Percentiles rank a stretch among this genome's conserved stretches.
Evolutionary conservation across 2,797 vertebrate species (phyloP).

Genomic region (Pipistrellus kuhlii): DNA sequence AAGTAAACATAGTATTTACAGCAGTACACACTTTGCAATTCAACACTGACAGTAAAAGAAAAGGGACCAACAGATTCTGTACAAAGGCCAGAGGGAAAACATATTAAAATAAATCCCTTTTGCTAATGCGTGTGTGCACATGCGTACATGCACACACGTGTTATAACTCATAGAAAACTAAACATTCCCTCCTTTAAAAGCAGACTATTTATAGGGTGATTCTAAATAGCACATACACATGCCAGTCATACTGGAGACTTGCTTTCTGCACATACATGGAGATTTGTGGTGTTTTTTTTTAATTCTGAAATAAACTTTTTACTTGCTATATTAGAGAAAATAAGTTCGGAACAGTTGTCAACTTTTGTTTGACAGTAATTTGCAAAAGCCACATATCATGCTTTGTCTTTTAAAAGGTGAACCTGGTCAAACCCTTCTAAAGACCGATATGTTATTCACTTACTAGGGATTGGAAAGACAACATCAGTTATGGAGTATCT

Average conservation of each 20-base stretch:
- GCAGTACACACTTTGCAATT: constrained; percentile 62
- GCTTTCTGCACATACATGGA: constrained; percentile 21
- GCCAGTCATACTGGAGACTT: constrained; percentile 57
- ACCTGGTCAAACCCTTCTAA: constrained; percentile 69
- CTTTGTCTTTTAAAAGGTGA: constrained; percentile 77
- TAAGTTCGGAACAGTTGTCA: constrained; percentile 62
- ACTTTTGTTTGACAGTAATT: constrained; percentile 64
- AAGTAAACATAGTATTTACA: constrained; percentile 70
- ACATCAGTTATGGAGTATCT: constrained; percentile 40
- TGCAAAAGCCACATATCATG: constrained; percentile 66
- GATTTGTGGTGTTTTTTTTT: not conserved
- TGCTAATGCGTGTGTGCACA: not conserved
- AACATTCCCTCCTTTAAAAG: constrained; percentile 62
- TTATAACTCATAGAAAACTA: constrained; percentile 66
- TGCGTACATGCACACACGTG: not conserved
- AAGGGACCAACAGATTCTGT: constrained; percentile 42
- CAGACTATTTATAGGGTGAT: constrained; percentile 66
- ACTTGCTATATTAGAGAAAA: constrained; percentile 72
- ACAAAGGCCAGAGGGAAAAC: constrained; percentile 54
- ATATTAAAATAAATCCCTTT: constrained; percentile 55
- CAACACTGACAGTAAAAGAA: constrained; percentile 47
- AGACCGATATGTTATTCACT: constrained; percentile 67
- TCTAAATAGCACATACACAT: constrained; percentile 28
- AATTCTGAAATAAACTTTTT: constrained; percentile 56
- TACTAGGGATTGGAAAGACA: constrained; percentile 14